These are phyloP conservation scores for Emydocephalus ijimae DNA, from an alignment of 2,113 vertebrate genomes.

Conservation along the genomic window DNA sequence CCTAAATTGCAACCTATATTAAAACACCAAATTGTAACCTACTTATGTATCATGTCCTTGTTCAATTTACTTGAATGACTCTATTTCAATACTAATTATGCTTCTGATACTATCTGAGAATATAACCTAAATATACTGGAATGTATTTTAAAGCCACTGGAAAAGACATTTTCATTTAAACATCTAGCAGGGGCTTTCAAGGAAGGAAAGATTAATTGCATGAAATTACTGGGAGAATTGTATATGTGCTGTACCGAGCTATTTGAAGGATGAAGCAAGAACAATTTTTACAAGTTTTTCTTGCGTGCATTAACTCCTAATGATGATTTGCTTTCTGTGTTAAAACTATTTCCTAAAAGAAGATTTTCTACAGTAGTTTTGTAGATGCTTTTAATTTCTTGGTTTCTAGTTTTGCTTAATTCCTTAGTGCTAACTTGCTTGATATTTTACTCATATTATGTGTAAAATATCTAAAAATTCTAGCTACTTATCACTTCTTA, in stretches of 20 bases:
- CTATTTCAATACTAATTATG: background rate
- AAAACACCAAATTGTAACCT: background rate
- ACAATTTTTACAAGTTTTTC: background rate
- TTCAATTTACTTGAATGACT: conserved; percentile 5
- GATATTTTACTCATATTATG: background rate
- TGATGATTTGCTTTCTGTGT: background rate
- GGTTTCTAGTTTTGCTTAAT: background rate
- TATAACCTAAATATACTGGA: conserved; percentile 15
- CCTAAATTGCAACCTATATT: conserved; percentile 29
- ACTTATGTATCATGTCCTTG: background rate
- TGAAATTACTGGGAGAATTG: background rate
- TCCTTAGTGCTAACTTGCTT: background rate
- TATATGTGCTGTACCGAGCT: background rate
- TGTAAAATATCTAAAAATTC: background rate
- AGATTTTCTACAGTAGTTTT: background rate
- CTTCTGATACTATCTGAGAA: conserved; percentile 20
- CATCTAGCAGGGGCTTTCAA: background rate
- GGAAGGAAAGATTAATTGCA: background rate
- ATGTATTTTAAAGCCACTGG: background rate
- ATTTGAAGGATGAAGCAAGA: background rate
- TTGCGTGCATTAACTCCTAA: background rate
- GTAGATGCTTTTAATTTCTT: background rate
- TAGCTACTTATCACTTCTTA: background rate
- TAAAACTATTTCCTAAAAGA: background rate
- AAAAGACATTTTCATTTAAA: background rate